Evolutionary conservation across 2,888 invertebrate species (phyloP), one percentile per base, ranked within the genome.

Genomic region (Lamproptera curius): DNA sequence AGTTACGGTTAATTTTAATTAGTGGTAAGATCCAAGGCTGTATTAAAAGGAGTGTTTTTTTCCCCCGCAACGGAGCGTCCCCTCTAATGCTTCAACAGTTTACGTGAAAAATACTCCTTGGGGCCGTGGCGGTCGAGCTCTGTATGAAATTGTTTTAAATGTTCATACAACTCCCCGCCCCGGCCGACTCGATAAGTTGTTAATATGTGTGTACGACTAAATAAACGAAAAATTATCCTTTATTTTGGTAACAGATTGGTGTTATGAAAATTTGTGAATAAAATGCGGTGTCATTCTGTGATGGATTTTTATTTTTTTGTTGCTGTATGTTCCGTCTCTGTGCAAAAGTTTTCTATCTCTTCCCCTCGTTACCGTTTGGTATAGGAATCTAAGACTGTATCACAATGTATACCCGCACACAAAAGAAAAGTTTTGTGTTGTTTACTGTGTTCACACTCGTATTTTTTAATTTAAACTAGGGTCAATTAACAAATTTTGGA

Each of bases 211-310:
- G 79, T 82, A 79, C 78, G 79, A 82, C 80, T 85, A 84, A 83
- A 79, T 74, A 78, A 76, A 77, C 6, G 63, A 53, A 54, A 55
- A 80, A 78, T 76, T 78, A 79, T 76, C 76, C 73, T 78, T 85
- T 86, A 86, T 85, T 86, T 86, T 86, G 84, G 80, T 86, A 85
- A 83, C 77, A 79, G 80, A 81, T 85, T 83, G 83, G 83, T 84
- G 85, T 86, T 84, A 85, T 83, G 76, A 83, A 76, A 78, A 78
- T 70, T 79, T 86, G 84, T 85, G 81, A 86, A 85, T 85, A 84
- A 83, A 84, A 80, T 80, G 82, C 82, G 82, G 82, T 84, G 83
- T 85, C 81, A 86, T 82, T 79, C 76, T 76, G 71, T 67, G 70
- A 55, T n/a, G n/a, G n/a, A n/a, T n/a, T n/a, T n/a, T n/a, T n/a